These are phyloP conservation scores for Tachina fera DNA, from an alignment of 2,888 invertebrate genomes.

Conservation along the genomic window DNA sequence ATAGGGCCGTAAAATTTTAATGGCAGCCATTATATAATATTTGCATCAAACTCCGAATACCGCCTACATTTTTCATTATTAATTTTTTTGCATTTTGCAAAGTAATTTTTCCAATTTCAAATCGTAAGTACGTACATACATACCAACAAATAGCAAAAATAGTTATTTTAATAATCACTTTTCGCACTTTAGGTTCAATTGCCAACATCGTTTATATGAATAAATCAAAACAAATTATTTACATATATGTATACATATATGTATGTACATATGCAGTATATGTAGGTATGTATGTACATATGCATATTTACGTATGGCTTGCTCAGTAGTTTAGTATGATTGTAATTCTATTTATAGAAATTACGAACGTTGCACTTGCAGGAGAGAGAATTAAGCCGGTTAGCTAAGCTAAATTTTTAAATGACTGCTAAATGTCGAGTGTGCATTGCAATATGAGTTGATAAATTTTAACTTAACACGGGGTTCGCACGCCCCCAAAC, in stretches of 20 bases:
- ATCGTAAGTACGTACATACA: too few relatives aligned
- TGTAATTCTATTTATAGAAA: slow-evolving; percentile 72
- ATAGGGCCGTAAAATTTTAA: too few relatives aligned
- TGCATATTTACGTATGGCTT: slow-evolving; percentile 14
- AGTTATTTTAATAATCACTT: too few relatives aligned
- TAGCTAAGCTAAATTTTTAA: slow-evolving; percentile 30
- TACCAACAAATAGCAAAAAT: too few relatives aligned
- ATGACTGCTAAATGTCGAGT: slow-evolving; percentile 26
- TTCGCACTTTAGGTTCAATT: not conserved
- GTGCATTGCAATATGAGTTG: slow-evolving; percentile 16
- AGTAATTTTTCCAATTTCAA: too few relatives aligned
- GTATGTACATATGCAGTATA: too few relatives aligned
- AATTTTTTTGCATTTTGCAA: too few relatives aligned
- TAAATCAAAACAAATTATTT: slow-evolving; percentile 19
- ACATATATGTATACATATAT: slow-evolving; percentile 3
- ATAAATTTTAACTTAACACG: slow-evolving; percentile 51
- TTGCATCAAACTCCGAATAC: too few relatives aligned
- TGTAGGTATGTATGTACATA: too few relatives aligned
- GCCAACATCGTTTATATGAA: not conserved
- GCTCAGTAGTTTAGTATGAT: slow-evolving; percentile 60
- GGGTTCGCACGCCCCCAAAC: slow-evolving; percentile 69
- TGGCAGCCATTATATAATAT: too few relatives aligned
- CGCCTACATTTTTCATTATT: too few relatives aligned
- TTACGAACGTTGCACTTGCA: slow-evolving; percentile 67
- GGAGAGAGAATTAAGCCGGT: slow-evolving; percentile 63